Percentiles rank a stretch among this genome's conserved stretches.
Conservation (phyloP, 2,113 vertebrate genomes). For the Marmota flaviventris region DNA sequence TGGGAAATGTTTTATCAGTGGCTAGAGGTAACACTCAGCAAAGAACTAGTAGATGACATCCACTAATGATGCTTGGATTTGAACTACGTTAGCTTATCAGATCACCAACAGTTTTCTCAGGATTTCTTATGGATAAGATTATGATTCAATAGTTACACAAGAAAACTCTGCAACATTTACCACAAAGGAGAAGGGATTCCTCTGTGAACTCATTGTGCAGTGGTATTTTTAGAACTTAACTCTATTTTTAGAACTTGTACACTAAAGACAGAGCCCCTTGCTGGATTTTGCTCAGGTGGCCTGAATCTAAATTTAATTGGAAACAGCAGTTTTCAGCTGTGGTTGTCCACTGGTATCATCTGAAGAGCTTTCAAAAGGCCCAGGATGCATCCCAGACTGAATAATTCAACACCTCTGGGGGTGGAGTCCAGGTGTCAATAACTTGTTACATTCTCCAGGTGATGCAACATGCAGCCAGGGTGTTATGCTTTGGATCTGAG, state of each 20-base stretch:
- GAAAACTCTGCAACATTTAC: not conserved
- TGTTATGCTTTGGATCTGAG: too few species aligned
- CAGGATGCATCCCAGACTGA: constrained; percentile 16
- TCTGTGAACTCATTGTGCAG: not conserved
- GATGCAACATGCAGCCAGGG: not conserved
- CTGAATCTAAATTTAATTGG: constrained; percentile 56
- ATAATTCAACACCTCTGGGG: not conserved
- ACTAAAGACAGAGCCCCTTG: not conserved
- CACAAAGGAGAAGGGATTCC: not conserved
- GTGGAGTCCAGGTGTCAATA: not conserved
- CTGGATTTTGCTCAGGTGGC: constrained; percentile 11
- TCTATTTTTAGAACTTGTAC: not conserved
- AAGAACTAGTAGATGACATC: constrained; percentile 15
- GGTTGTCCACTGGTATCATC: not conserved
- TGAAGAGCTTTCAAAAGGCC: not conserved
- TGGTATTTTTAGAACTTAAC: not conserved
- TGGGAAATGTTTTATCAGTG: constrained; percentile 59
- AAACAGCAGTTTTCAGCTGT: not conserved
- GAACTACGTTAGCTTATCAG: not conserved
- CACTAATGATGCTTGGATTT: not conserved
- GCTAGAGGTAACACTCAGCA: constrained; percentile 1
- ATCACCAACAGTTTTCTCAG: not conserved
- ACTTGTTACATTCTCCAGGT: not conserved
- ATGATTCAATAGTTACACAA: not conserved
- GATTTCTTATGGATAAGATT: not conserved